Conservation (phyloP, 1,140 invertebrate genomes). For the Drosophila rhopaloa region DNA sequence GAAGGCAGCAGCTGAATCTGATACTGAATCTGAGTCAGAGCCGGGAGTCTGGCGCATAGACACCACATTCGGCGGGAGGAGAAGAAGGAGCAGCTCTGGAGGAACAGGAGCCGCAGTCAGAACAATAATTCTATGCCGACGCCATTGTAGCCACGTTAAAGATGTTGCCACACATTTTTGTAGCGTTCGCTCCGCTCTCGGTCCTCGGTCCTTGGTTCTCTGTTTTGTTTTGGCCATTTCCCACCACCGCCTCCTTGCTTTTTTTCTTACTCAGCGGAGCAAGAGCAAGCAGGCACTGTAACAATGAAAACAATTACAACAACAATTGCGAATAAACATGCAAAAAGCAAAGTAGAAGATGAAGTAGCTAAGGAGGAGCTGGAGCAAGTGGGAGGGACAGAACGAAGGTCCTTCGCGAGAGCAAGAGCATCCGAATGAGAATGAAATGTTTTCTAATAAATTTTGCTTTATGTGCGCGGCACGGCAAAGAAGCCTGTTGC, state of each 20-base stretch:
- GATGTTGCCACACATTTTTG: constrained; percentile 81
- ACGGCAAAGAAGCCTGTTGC: constrained; percentile 20
- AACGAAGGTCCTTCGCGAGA: constrained; percentile 20
- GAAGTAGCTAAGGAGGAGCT: constrained; percentile 58
- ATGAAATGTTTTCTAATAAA: constrained; percentile 83
- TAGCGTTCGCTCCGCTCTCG: constrained; percentile 47
- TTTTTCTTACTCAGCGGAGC: constrained; percentile 6
- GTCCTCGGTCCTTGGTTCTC: constrained; percentile 20
- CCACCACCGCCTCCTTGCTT: not conserved
- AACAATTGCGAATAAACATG: constrained; percentile 83
- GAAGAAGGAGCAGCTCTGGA: not conserved
- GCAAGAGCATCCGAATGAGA: constrained; percentile 59
- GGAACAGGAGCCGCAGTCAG: constrained; percentile 22
- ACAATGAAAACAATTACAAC: constrained; percentile 83
- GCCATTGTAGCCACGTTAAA: constrained; percentile 76
- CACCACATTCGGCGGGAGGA: constrained; percentile 14
- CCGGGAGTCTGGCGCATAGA: constrained; percentile 26
- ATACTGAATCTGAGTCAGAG: constrained; percentile 31
- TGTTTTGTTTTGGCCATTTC: constrained; percentile 49
- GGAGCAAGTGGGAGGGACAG: not conserved
- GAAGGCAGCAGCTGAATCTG: constrained; percentile 41
- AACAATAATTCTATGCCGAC: constrained; percentile 79
- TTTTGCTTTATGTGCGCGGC: constrained; percentile 81
- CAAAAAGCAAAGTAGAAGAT: constrained; percentile 82
- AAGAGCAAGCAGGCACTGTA: constrained; percentile 35